A percentile compares a stretch with the other conserved stretches of the same genome.
Conservation (phyloP, 2,888 invertebrate genomes). For the Habroteleia sp. region DNA sequence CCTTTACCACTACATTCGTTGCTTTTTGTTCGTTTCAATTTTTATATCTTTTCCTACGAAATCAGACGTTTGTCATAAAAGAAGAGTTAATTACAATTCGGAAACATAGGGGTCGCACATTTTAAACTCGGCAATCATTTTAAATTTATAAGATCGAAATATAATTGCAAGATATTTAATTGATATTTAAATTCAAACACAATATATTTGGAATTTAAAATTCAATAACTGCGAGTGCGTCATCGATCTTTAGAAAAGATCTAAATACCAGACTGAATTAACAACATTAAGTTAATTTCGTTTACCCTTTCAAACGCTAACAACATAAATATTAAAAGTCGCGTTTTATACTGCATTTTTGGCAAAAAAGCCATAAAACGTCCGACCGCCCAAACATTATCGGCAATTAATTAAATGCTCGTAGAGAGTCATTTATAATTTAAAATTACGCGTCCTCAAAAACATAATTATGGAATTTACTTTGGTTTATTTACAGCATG, state of each 20-base stretch:
- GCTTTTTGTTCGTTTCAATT: slow-evolving; percentile 8
- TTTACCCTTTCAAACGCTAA: slow-evolving; percentile 29
- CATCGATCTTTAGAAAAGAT: neutral
- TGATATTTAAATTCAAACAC: neutral
- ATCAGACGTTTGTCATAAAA: too few species aligned
- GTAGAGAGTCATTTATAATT: slow-evolving; percentile 46
- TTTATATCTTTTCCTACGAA: slow-evolving; percentile 11
- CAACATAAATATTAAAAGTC: slow-evolving; percentile 38
- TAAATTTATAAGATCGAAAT: too few species aligned
- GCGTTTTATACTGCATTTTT: slow-evolving; percentile 9
- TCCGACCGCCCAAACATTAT: slow-evolving; percentile 24
- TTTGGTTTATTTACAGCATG: slow-evolving; percentile 46
- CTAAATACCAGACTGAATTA: neutral
- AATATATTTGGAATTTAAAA: too few species aligned
- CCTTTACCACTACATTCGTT: slow-evolving; percentile 24
- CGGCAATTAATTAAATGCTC: slow-evolving; percentile 36
- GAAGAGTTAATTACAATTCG: too few species aligned
- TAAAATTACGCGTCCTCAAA: slow-evolving; percentile 29
- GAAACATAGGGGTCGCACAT: too few species aligned
- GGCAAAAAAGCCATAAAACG: slow-evolving; percentile 26
- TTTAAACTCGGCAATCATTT: too few species aligned
- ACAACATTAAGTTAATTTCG: slow-evolving; percentile 15
- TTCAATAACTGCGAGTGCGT: neutral
- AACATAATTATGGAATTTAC: slow-evolving; percentile 43
- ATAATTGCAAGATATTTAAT: too few species aligned